phyloP scores from a whole-genome alignment of 1,140 invertebrate genomes.

The Microplitis demolitor region DNA sequence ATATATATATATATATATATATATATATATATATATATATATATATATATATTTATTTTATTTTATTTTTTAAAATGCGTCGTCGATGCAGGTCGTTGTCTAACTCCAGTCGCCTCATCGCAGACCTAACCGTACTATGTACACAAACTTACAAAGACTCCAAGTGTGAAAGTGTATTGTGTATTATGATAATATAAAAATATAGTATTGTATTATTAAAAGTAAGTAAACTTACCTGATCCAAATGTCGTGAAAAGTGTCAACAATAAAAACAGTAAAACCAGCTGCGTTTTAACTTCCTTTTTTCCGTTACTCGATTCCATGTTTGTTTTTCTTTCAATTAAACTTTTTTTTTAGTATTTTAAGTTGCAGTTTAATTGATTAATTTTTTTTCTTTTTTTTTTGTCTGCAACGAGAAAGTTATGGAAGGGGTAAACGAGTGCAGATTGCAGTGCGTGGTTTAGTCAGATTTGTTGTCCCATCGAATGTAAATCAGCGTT shows the following conservation, averaged over 20 bases:
- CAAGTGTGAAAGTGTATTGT: neutral
- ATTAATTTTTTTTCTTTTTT: neutral
- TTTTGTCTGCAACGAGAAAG: neutral
- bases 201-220: neutral
- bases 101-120: neutral
- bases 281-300: neutral
- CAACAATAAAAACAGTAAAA: neutral
- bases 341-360: neutral
- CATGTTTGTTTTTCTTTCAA: conserved; percentile 1
- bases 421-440: neutral
- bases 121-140: neutral
- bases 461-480: neutral
- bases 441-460: neutral
- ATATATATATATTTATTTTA: neutral
- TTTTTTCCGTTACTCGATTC: neutral
- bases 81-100: conserved; percentile 12
- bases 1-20: neutral
- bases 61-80: neutral
- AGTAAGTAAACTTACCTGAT: conserved; percentile 4
- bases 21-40: neutral
- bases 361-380: neutral
- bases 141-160: conserved; percentile 5
- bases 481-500: conserved; percentile 5
- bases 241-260: neutral
- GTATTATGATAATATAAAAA: neutral